A percentile compares a stretch with the other conserved stretches of the same genome.
phyloP scores from a whole-genome alignment of 2,888 invertebrate species.

The Acanthacorydalis orientalis region DNA sequence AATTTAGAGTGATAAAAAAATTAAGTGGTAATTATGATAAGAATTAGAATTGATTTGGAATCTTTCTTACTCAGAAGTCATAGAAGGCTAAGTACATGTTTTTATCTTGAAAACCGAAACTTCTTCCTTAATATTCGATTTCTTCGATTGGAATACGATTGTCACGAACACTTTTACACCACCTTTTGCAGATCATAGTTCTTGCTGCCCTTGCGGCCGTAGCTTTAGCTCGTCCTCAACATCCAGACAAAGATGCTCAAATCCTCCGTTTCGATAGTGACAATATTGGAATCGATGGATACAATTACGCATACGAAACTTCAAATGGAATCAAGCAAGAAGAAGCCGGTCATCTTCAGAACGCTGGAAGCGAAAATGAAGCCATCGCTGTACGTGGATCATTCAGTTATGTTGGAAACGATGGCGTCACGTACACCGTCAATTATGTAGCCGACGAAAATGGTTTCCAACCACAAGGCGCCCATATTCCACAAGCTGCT shows the following conservation, averaged over 20 bases:
- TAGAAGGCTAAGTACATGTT: too few relatives aligned
- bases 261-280: slow-evolving; percentile 40
- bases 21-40: too few relatives aligned
- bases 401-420: slow-evolving; percentile 30
- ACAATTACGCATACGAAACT: slow-evolving; percentile 31
- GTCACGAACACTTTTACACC: too few relatives aligned
- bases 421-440: slow-evolving; percentile 29
- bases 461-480: slow-evolving; percentile 29
- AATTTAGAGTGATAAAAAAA: too few relatives aligned
- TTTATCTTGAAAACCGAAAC: too few relatives aligned
- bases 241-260: slow-evolving; percentile 19
- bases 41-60: too few relatives aligned
- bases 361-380: slow-evolving; percentile 27
- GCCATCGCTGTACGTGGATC: slow-evolving; percentile 26
- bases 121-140: too few relatives aligned
- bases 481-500: slow-evolving; percentile 12
- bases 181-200: slow-evolving; percentile 10
- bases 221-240: slow-evolving; percentile 12
- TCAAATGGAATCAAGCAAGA: slow-evolving; percentile 23
- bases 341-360: slow-evolving; percentile 23
- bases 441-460: slow-evolving; percentile 36
- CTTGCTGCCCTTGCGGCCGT: slow-evolving; percentile 11
- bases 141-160: too few relatives aligned
- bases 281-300: slow-evolving; percentile 37
- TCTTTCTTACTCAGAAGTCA: too few relatives aligned